phyloP scores from a whole-genome alignment of 2,888 invertebrate genomes.

The Tetranychus piercei region DNA sequence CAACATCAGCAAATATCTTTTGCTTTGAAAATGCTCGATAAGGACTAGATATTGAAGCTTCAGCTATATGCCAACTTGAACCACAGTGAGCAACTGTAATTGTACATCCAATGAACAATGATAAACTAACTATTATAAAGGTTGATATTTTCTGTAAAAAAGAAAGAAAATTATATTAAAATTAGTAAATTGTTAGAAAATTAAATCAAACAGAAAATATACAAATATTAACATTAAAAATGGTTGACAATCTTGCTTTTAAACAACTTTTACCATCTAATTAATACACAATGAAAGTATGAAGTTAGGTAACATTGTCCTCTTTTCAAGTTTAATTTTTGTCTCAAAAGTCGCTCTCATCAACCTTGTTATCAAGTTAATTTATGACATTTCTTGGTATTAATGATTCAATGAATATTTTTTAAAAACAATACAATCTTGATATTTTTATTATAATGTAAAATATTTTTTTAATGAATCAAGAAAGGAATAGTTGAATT shows the following conservation, averaged over 20 bases:
- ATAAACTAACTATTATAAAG: conserved; percentile 52
- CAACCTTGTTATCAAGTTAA: too few species aligned
- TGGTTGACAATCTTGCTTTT: too few species aligned
- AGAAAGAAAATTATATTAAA: conserved; percentile 24
- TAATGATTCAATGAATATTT: too few species aligned
- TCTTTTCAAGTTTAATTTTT: neutral
- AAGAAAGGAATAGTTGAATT: too few species aligned
- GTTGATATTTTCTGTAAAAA: conserved; percentile 68
- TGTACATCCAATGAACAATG: neutral
- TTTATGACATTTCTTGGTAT: too few species aligned
- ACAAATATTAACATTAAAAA: too few species aligned
- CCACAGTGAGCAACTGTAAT: conserved; percentile 57
- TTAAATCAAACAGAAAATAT: neutral
- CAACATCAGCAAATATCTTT: conserved; percentile 66
- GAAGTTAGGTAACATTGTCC: neutral
- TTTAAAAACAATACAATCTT: too few species aligned
- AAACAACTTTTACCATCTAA: neutral
- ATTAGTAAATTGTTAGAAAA: neutral
- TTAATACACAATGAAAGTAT: neutral
- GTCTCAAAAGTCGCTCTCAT: too few species aligned
- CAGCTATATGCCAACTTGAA: conserved; percentile 79
- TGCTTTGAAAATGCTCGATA: conserved; percentile 79
- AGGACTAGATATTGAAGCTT: conserved; percentile 57
- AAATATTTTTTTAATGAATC: too few species aligned
- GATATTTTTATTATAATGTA: too few species aligned